Percentiles rank a stretch among this genome's conserved stretches.
phyloP scores from a whole-genome alignment of 1,140 invertebrate genomes.

The Platyscapa corneri region DNA sequence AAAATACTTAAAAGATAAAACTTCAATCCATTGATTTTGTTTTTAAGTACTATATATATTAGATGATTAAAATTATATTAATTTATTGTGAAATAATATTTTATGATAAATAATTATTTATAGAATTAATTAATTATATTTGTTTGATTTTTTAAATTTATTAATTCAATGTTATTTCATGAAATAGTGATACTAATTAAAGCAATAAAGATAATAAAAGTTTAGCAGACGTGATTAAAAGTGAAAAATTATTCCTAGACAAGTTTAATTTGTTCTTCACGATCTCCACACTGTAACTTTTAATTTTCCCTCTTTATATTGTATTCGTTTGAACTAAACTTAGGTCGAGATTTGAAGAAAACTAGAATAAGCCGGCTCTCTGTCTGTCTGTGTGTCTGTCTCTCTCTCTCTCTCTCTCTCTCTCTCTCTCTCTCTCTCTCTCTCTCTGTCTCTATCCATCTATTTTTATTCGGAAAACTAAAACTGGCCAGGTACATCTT shows the following conservation, averaged over 20 bases:
- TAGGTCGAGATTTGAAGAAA: slow-evolving; percentile 42
- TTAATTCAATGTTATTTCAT: not conserved
- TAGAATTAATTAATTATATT: no score
- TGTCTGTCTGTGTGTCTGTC: not conserved
- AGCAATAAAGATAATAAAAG: not conserved
- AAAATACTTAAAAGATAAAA: no score
- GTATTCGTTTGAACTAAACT: slow-evolving; percentile 33
- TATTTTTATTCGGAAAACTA: slow-evolving; percentile 40
- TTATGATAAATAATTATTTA: no score
- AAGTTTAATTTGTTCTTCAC: not conserved
- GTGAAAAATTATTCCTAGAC: not conserved
- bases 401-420: no score
- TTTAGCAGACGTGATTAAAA: not conserved
- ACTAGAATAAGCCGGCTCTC: not conserved
- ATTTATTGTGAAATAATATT: no score
- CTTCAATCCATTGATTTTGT: no score
- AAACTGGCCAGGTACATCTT: slow-evolving; percentile 37
- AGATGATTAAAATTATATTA: no score
- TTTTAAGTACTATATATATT: no score
- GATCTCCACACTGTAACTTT: not conserved
- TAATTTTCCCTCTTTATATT: no score
- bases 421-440: no score
- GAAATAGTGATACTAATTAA: not conserved
- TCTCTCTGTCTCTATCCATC: no score
- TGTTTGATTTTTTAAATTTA: no score